A percentile compares a stretch with the other conserved stretches of the same genome.
Evolutionary conservation across 2,797 vertebrate species (phyloP).

Genomic region (Ciconia nigra): DNA sequence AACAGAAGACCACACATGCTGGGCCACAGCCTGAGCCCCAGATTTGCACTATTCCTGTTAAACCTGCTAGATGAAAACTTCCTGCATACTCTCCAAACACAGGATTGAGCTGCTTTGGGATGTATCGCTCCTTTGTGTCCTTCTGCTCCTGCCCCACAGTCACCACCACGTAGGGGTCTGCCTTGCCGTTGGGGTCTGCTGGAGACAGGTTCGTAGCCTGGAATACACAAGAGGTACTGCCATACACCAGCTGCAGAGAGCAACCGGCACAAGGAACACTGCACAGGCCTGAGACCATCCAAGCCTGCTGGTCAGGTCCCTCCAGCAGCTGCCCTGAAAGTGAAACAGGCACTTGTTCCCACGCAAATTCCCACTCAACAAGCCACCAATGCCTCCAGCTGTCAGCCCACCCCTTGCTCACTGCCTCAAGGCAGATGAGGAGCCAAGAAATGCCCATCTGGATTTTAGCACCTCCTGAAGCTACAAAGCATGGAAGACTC

Average conservation of each 20-base stretch:
- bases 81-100: conserved; percentile 91
- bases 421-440: not conserved
- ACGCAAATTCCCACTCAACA: not conserved
- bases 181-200: conserved; percentile 89
- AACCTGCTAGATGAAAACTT: not conserved
- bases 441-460: not conserved
- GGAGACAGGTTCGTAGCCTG: conserved; percentile 90
- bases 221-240: not conserved
- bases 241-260: not conserved
- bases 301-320: fast-evolving
- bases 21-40: not conserved
- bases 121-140: conserved; percentile 88
- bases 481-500: not conserved
- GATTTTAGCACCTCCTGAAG: not conserved
- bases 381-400: not conserved
- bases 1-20: not conserved
- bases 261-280: not conserved
- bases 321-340: not conserved
- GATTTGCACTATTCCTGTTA: not conserved
- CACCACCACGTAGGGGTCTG: conserved; percentile 90
- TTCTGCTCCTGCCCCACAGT: conserved; percentile 78
- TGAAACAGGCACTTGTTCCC: not conserved
- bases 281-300: not conserved
- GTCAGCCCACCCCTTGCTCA: not conserved
- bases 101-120: conserved; percentile 94